Evolutionary conservation across 1,140 invertebrate genomes (phyloP).

Genomic region (Dendrolimus punctatus): DNA sequence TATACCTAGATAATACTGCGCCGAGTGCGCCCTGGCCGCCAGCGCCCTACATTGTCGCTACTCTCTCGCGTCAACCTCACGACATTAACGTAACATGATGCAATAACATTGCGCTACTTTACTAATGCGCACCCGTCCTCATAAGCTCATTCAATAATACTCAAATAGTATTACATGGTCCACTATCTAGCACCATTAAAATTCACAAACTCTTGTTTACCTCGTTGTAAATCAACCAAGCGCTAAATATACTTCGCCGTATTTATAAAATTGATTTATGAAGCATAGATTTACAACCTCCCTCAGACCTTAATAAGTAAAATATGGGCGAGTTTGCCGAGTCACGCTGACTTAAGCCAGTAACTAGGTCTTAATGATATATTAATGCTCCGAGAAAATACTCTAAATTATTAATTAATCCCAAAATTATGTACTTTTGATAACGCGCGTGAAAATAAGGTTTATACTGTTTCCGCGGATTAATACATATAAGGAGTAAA

Average conservation of each 20-base stretch:
- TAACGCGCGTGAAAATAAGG: too few species aligned
- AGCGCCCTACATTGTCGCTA: slow-evolving; percentile 21
- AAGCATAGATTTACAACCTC: slow-evolving; percentile 46
- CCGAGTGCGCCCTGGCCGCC: slow-evolving; percentile 30
- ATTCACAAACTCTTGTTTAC: slow-evolving; percentile 28
- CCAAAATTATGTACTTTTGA: too few species aligned
- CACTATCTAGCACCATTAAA: slow-evolving; percentile 12
- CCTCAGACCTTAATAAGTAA: slow-evolving; percentile 45
- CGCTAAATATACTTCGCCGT: slow-evolving; percentile 41
- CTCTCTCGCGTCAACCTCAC: slow-evolving; percentile 19
- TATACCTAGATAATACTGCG: slow-evolving; percentile 56
- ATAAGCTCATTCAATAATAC: slow-evolving; percentile 22
- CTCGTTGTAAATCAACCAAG: slow-evolving; percentile 33
- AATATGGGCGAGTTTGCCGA: slow-evolving; percentile 20
- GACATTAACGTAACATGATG: slow-evolving; percentile 52
- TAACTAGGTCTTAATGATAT: too few species aligned
- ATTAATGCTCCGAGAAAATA: too few species aligned
- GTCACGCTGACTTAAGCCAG: too few species aligned
- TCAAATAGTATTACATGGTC: slow-evolving; percentile 13
- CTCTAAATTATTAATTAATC: too few species aligned
- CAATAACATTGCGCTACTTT: slow-evolving; percentile 54
- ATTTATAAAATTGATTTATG: slow-evolving; percentile 61
- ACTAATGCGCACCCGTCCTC: slow-evolving; percentile 36
- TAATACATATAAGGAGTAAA: too few species aligned
- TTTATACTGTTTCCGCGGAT: too few species aligned